Conservation (phyloP, 1,140 invertebrate genomes). For the Drosophila littoralis region DNA sequence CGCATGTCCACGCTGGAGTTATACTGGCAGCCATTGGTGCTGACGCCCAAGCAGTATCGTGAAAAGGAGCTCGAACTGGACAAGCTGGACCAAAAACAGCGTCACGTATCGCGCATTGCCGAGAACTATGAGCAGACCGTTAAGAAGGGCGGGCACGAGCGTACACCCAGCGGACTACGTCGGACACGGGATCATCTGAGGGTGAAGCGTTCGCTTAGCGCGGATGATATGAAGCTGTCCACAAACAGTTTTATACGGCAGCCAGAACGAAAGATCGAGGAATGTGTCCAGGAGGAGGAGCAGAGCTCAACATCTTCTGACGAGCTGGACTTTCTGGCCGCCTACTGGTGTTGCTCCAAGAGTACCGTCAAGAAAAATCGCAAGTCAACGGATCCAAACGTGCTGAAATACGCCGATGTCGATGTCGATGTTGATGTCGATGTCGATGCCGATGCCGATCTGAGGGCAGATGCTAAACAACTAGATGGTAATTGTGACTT, state of each 20-base stretch:
- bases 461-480: background rate
- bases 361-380: background rate
- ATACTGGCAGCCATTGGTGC: constrained; percentile 63
- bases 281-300: constrained; percentile 9
- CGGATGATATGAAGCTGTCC: background rate
- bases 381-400: background rate
- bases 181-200: background rate
- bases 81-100: constrained; percentile 47
- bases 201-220: constrained; percentile 14
- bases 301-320: constrained; percentile 27
- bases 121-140: constrained; percentile 27
- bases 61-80: constrained; percentile 60
- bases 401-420: background rate
- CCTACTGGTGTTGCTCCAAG: constrained; percentile 39
- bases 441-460: background rate
- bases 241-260: background rate
- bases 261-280: background rate
- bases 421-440: background rate
- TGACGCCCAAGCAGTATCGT: constrained; percentile 49
- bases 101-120: background rate
- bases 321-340: constrained; percentile 52
- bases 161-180: constrained; percentile 1
- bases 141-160: constrained; percentile 18
- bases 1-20: constrained; percentile 65
- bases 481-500: background rate